These are phyloP conservation scores for Acanthosoma haemorrhoidale DNA, from an alignment of 2,888 invertebrate genomes.

Conservation along the genomic window DNA sequence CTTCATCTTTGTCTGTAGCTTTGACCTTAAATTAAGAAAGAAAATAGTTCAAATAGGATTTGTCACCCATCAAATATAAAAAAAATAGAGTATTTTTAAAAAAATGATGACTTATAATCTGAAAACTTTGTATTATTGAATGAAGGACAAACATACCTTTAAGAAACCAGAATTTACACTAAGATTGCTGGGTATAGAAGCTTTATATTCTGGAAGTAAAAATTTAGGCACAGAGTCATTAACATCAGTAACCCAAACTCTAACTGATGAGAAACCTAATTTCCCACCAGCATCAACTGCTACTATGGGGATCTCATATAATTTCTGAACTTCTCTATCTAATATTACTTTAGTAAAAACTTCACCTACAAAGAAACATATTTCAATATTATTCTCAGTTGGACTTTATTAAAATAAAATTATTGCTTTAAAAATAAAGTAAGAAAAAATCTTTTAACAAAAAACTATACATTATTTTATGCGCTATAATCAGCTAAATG, in stretches of 20 bases:
- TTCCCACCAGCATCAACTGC: constrained; percentile 78
- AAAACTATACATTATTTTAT: too few relatives aligned
- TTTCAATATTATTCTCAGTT: not conserved
- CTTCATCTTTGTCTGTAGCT: constrained; percentile 76
- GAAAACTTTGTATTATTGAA: too few relatives aligned
- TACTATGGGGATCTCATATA: constrained; percentile 70
- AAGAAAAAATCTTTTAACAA: too few relatives aligned
- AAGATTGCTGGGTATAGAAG: constrained; percentile 59
- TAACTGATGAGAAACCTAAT: constrained; percentile 66
- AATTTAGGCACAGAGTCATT: constrained; percentile 81
- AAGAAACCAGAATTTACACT: constrained; percentile 55
- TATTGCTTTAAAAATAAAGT: too few relatives aligned
- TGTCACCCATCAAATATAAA: not conserved
- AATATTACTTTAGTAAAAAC: constrained; percentile 46
- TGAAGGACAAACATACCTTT: too few relatives aligned
- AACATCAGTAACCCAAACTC: constrained; percentile 74
- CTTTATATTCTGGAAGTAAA: constrained; percentile 69
- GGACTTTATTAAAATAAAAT: too few relatives aligned
- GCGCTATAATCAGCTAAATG: too few relatives aligned
- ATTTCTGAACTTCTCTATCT: constrained; percentile 65
- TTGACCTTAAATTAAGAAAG: constrained; percentile 44
- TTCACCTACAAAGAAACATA: constrained; percentile 47
- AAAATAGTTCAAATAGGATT: not conserved
- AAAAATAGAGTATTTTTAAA: not conserved
- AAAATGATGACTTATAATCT: too few relatives aligned